phyloP scores from a whole-genome alignment of 2,797 vertebrate genomes.

The Orestias chungarensis region DNA sequence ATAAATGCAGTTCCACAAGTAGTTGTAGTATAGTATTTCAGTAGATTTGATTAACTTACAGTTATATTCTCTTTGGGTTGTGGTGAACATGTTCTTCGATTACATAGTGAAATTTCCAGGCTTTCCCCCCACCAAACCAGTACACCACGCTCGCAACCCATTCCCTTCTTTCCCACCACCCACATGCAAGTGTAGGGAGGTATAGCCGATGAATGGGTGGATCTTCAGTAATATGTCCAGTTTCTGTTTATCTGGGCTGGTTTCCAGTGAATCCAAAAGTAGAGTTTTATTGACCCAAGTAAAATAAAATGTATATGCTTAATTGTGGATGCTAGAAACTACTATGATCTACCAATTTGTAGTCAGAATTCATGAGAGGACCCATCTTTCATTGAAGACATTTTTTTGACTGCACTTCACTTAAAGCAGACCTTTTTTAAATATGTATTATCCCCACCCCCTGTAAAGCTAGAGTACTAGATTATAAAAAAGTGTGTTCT shows the following conservation, averaged over 20 bases:
- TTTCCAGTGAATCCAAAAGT: conserved; percentile 45
- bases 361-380: conserved; percentile 33
- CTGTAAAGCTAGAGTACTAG: conserved; percentile 4
- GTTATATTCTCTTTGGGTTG: conserved; percentile 12
- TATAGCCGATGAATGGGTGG: too few species aligned
- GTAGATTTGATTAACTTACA: not conserved
- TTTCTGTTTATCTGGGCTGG: conserved; percentile 12
- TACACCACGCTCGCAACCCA: too few species aligned
- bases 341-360: conserved; percentile 1
- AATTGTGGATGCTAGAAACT: conserved; percentile 9
- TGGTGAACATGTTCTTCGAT: too few species aligned
- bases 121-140: too few species aligned
- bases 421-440: conserved; percentile 15
- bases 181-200: too few species aligned
- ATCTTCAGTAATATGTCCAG: conserved; percentile 27
- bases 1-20: not conserved
- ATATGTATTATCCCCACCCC: conserved; percentile 28
- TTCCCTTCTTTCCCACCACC: too few species aligned
- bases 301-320: conserved; percentile 26
- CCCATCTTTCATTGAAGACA: conserved; percentile 25
- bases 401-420: conserved; percentile 13
- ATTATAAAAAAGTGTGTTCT: conserved; percentile 47
- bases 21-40: not conserved
- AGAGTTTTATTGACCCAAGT: conserved; percentile 31
- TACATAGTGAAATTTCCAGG: too few species aligned